phyloP scores from a whole-genome alignment of 2,888 invertebrate genomes.

The Lochmaea crataegi region DNA sequence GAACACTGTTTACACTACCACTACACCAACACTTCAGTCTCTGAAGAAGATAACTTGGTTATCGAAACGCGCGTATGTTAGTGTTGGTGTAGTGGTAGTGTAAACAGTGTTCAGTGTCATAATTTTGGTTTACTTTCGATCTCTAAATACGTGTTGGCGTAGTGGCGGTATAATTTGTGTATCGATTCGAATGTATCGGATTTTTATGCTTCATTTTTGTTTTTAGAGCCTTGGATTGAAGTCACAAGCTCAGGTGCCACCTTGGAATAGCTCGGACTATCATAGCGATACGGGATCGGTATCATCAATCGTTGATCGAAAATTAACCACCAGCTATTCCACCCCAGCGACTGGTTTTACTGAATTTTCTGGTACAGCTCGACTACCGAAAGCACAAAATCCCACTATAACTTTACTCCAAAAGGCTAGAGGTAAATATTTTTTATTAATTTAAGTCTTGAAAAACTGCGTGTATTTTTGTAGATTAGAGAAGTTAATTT shows the following conservation, averaged over 20 bases:
- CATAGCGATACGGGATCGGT: slow-evolving; percentile 51
- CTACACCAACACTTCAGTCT: no score
- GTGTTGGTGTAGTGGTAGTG: no score
- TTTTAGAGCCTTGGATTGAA: slow-evolving; percentile 45
- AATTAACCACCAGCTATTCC: slow-evolving; percentile 71
- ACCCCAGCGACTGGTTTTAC: slow-evolving; percentile 73
- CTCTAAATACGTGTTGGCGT: no score
- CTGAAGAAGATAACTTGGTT: no score
- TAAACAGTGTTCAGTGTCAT: no score
- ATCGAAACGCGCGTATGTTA: no score
- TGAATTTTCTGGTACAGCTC: slow-evolving; percentile 61
- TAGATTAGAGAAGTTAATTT: not conserved
- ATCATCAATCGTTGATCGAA: slow-evolving; percentile 55
- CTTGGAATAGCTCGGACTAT: slow-evolving; percentile 52
- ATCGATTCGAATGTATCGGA: no score
- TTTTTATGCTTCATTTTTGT: slow-evolving; percentile 10
- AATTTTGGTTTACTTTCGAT: no score
- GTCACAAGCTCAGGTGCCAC: slow-evolving; percentile 48
- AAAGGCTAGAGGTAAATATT: slow-evolving; percentile 82
- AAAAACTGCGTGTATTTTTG: not conserved
- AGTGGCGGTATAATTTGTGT: no score
- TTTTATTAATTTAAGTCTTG: not conserved
- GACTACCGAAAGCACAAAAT: slow-evolving; percentile 83
- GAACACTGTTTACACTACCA: no score
- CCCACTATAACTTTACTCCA: slow-evolving; percentile 89